Base-by-base conservation (phyloP, 2,113 vertebrate species). In the Tautogolabrus adspersus region DNA sequence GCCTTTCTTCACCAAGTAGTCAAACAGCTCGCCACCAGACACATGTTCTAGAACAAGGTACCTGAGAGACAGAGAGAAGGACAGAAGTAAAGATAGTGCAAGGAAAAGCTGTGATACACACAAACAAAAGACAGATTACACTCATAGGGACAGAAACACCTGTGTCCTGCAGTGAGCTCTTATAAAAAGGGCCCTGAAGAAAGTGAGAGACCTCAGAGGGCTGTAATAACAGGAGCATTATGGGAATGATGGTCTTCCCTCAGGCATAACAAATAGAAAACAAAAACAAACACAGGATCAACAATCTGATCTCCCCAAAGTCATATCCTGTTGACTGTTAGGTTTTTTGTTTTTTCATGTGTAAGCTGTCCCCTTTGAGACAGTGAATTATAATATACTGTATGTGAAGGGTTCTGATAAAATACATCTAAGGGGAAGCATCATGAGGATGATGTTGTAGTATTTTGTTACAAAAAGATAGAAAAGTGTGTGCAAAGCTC, bases 21-120 rank as follows among this genome's bases (percentile, higher is more conserved):
- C 98, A 1, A 99, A 99, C 70, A 99, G 96, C 86, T 99, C 98
- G 37, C 98, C 98, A 21, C 98, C 98, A 13, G 98, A 99, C 83
- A 99, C 98, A 0, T 99, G 98, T 94, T 99, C 98, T 94, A 99
- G 95, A 93, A 99, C 98, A 94, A 99, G 94, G 92, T 99, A 99
- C 92, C 98, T 98, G 89, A 64, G 59, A n/a, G 47, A 87, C 16
- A 62, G 8, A 78, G 8, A 63, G 23, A 56, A 84, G 51, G 55
- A 1, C 21, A 79, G 13, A 60, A 57, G 59, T 26, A 49, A 21
- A 46, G 10, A 49, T 5, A 1, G 57, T 34, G 78, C 10, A 69
- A 42, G 23, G 3, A 64, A 15, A 10, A 84, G n/a, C 8, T 47
- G 12, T 42, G 23, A 69, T 8, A 23, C 40, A 64, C 0, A 64